A percentile compares a stretch with the other conserved stretches of the same genome.
These are phyloP conservation scores for Scleropages formosus DNA, from an alignment of 2,797 vertebrate genomes.

Conservation along the genomic window DNA sequence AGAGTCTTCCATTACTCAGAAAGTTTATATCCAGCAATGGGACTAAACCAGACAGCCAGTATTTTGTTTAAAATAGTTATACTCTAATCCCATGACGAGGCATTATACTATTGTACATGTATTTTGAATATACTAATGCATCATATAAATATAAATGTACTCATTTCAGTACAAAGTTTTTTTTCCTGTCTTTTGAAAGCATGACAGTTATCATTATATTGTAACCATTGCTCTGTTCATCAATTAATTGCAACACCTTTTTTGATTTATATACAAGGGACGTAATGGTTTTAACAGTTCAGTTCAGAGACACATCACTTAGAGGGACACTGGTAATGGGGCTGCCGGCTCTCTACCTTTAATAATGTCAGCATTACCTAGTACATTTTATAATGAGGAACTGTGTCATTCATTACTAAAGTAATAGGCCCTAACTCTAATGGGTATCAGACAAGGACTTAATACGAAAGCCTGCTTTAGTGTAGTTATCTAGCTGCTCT, in stretches of 20 bases:
- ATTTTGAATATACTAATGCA: slow-evolving; percentile 26
- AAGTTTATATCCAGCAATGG: background rate
- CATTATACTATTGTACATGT: slow-evolving; percentile 11
- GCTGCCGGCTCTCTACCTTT: slow-evolving; percentile 59
- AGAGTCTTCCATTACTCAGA: too few species aligned
- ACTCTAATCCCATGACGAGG: slow-evolving; percentile 17
- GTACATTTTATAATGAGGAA: slow-evolving; percentile 93
- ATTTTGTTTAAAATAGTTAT: slow-evolving; percentile 9
- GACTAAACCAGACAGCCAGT: background rate
- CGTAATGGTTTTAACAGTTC: slow-evolving; percentile 87
- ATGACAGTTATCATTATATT: slow-evolving; percentile 75
- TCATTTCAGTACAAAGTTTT: slow-evolving; percentile 17
- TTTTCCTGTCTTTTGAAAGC: slow-evolving; percentile 47
- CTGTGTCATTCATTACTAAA: slow-evolving; percentile 87
- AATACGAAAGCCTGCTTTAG: slow-evolving; percentile 41
- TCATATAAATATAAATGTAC: slow-evolving; percentile 31
- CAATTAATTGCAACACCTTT: slow-evolving; percentile 92
- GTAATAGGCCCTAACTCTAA: slow-evolving; percentile 90
- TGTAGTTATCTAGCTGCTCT: slow-evolving; percentile 63
- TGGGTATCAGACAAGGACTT: slow-evolving; percentile 81
- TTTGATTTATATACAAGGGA: slow-evolving; percentile 84
- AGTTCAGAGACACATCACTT: slow-evolving; percentile 94
- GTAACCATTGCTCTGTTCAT: slow-evolving; percentile 79
- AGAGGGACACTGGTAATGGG: slow-evolving; percentile 94
- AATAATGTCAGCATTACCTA: slow-evolving; percentile 85